These are phyloP conservation scores for Sclerodermus sp. DNA, from an alignment of 2,888 invertebrate genomes.

Conservation along the genomic window DNA sequence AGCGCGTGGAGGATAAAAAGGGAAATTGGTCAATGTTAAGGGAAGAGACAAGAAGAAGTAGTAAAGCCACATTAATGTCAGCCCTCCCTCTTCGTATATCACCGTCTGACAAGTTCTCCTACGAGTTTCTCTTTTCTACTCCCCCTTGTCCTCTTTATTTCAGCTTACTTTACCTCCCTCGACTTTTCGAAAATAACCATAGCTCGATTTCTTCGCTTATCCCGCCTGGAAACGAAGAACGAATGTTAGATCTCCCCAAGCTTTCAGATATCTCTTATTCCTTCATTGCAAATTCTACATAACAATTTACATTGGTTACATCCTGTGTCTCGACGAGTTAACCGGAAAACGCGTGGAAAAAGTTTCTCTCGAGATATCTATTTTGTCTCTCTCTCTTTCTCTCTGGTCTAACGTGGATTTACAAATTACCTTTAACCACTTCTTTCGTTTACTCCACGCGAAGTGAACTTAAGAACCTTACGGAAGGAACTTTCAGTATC, in stretches of 20 bases:
- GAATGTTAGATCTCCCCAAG: background rate
- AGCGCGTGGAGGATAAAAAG: background rate
- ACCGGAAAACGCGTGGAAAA: no score
- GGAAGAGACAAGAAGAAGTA: constrained; percentile 2
- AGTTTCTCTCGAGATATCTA: no score
- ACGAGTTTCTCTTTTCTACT: background rate
- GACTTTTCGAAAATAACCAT: constrained; percentile 6
- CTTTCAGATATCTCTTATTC: no score
- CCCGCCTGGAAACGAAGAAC: background rate
- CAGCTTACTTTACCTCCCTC: background rate
- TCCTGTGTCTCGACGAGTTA: no score
- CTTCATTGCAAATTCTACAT: no score
- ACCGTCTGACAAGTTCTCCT: background rate
- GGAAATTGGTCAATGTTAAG: background rate
- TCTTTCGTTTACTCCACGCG: no score
- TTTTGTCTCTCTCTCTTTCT: no score
- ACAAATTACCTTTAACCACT: no score
- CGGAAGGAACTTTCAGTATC: no score
- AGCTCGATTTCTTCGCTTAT: background rate
- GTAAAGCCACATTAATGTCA: constrained; percentile 5
- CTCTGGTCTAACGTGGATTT: no score
- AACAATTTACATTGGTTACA: no score
- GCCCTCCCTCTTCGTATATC: background rate
- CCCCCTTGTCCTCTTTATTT: background rate
- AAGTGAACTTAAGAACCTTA: no score